Conservation (phyloP, 2,113 vertebrate species). For the Myiopsitta monachus region DNA sequence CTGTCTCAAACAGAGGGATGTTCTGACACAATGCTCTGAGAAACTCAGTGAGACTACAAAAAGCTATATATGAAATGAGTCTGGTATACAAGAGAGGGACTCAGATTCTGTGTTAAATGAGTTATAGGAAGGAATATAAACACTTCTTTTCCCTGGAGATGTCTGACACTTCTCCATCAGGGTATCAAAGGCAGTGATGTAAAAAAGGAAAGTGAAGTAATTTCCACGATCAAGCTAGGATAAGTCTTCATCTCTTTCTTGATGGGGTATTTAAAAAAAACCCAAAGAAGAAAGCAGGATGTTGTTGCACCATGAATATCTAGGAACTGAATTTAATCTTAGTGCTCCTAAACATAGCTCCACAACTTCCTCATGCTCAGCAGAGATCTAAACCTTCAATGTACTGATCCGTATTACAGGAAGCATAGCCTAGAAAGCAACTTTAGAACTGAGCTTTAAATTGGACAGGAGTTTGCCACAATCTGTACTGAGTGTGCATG, state of each 20-base stretch:
- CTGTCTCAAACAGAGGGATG: background rate
- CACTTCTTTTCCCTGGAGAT: background rate
- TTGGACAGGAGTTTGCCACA: background rate
- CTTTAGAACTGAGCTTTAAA: background rate
- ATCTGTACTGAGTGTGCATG: background rate
- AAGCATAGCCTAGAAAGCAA: background rate
- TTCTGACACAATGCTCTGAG: background rate
- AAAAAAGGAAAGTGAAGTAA: background rate
- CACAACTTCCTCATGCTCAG: background rate
- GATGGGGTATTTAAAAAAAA: background rate
- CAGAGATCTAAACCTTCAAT: background rate
- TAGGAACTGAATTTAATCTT: background rate
- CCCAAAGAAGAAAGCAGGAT: background rate
- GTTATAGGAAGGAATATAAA: background rate
- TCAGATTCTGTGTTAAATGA: background rate
- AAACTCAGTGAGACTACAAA: background rate
- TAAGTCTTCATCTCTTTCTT: background rate
- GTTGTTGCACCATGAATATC: background rate
- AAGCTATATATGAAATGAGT: background rate
- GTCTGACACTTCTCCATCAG: background rate
- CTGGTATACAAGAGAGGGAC: background rate
- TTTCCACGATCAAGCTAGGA: background rate
- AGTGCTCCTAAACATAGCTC: background rate
- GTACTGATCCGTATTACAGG: accelerated
- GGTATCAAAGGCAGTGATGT: background rate